Evolutionary conservation across 2,888 invertebrate genomes (phyloP).

Genomic region (Serrognathus titanus): DNA sequence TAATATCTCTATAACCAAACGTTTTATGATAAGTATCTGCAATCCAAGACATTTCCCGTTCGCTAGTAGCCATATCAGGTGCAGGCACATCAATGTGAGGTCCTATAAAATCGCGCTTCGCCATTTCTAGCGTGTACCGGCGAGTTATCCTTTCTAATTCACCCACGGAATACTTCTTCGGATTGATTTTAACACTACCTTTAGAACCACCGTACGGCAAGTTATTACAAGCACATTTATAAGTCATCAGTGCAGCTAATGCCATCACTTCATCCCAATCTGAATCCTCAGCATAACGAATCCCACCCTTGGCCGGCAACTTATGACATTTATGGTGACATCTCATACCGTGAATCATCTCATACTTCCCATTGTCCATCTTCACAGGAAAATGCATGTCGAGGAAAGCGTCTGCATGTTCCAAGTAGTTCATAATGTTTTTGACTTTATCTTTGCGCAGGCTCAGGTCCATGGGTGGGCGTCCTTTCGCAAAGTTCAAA

Average conservation of each 20-base stretch:
- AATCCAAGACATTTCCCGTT: slow-evolving; percentile 79
- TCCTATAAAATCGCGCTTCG: slow-evolving; percentile 50
- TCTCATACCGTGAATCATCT: slow-evolving; percentile 68
- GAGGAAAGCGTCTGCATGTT: slow-evolving; percentile 64
- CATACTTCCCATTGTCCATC: slow-evolving; percentile 66
- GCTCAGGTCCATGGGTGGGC: slow-evolving; percentile 48
- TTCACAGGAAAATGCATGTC: slow-evolving; percentile 68
- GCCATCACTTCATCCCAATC: slow-evolving; percentile 74
- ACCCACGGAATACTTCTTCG: slow-evolving; percentile 64
- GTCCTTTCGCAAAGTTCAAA: slow-evolving; percentile 41
- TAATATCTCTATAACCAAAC: slow-evolving; percentile 63
- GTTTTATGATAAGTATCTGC: slow-evolving; percentile 79
- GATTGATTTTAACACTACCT: slow-evolving; percentile 72
- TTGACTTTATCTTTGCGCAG: slow-evolving; percentile 60
- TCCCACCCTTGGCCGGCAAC: slow-evolving; percentile 54
- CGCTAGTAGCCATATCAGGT: slow-evolving; percentile 77
- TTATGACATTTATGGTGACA: slow-evolving; percentile 74
- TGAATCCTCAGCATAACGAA: slow-evolving; percentile 44
- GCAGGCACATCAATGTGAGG: slow-evolving; percentile 81
- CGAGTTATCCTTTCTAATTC: slow-evolving; percentile 76
- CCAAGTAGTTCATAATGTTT: slow-evolving; percentile 63
- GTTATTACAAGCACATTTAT: slow-evolving; percentile 76
- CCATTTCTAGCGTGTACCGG: slow-evolving; percentile 69
- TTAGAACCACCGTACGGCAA: slow-evolving; percentile 78
- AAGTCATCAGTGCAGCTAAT: slow-evolving; percentile 79